Base-by-base conservation (phyloP, 2,113 vertebrate species). In the Ramphastos sulfuratus region DNA sequence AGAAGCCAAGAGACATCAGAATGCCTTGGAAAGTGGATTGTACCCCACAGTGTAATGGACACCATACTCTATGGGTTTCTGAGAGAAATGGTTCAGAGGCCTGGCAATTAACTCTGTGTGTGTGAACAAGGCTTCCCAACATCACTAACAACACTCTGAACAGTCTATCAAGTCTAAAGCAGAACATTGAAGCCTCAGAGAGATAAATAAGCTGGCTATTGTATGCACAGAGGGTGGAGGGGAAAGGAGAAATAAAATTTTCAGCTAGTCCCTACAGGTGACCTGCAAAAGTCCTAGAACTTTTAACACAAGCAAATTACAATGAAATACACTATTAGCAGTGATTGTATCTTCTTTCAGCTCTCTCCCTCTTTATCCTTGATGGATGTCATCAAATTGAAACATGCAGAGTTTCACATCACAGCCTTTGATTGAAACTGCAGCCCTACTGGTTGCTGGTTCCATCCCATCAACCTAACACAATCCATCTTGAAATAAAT, bases 101-200 rank as follows among this genome's bases (percentile, higher is more conserved):
- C 89, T 80, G 24, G 52, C 64, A 92, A 90, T 96, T 93, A 95
- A 85, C 54, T 94, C 56, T 60, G 42, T 1, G 0, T 93, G 73
- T 16, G 0, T 74, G 58, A 96, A 88, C 85, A 94, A 77, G 76
- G 88, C 92, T 96, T 96, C 88, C 72, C 92, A 94, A 92, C 87
- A 70, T 76, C 74, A 27, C 54, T 85, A 81, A 46, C 60, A 77
- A 19, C 76, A 94, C 85, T 76, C 76, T 87, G 61, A 82, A 75
- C 73, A 35, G 75, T 39, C 56, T 60, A 92, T 89, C 87, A 74
- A 69, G 63, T 76, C 72, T 67, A 37, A 91, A 85, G 80, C 1
- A 0, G 50, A 94, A 92, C 86, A 93, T 88, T 90, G 92, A 88
- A 94, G 90, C 61, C 63, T 83, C 82, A 39, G 54, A 71, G 56